These are phyloP conservation scores for Pegoplata infirma DNA, from an alignment of 2,888 invertebrate species.

Conservation along the genomic window DNA sequence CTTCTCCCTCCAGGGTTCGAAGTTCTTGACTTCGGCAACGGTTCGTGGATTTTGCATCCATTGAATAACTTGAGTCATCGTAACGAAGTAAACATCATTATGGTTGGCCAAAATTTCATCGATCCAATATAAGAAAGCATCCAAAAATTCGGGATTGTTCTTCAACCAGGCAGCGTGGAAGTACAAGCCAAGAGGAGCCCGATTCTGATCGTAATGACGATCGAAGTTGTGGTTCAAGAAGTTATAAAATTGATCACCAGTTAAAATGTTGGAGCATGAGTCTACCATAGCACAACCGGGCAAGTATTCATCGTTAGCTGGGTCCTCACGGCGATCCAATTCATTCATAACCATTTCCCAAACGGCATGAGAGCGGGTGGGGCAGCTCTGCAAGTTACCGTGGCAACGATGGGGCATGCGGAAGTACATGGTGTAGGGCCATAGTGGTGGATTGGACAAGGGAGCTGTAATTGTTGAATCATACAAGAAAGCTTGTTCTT, in stretches of 20 bases:
- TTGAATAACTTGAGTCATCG: constrained; percentile 97
- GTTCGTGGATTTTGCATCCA: constrained; percentile 97
- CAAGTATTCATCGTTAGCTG: constrained; percentile 91
- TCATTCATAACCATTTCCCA: constrained; percentile 99
- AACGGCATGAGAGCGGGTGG: constrained; percentile 94
- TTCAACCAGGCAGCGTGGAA: constrained; percentile 97
- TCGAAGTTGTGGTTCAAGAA: constrained; percentile 96
- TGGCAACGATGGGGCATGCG: constrained; percentile 96
- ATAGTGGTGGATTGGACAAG: constrained; percentile 92
- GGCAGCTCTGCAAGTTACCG: constrained; percentile 93
- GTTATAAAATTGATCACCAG: constrained; percentile 95
- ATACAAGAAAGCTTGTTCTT: constrained; percentile 95
- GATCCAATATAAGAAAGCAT: constrained; percentile 95
- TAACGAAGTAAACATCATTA: constrained; percentile 95
- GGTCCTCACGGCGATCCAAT: constrained; percentile 93
- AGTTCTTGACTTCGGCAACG: constrained; percentile 90
- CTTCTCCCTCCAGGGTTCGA: constrained; percentile 96
- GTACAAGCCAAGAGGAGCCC: constrained; percentile 92
- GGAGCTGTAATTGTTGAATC: constrained; percentile 97
- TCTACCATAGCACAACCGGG: constrained; percentile 97
- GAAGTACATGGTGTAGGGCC: constrained; percentile 99
- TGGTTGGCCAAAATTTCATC: constrained; percentile 91
- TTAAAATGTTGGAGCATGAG: constrained; percentile 94
- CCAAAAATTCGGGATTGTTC: constrained; percentile 94
- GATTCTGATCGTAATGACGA: constrained; percentile 93